Evolutionary conservation across 2,888 invertebrate species (phyloP).

Genomic region (Rhingia rostrata): DNA sequence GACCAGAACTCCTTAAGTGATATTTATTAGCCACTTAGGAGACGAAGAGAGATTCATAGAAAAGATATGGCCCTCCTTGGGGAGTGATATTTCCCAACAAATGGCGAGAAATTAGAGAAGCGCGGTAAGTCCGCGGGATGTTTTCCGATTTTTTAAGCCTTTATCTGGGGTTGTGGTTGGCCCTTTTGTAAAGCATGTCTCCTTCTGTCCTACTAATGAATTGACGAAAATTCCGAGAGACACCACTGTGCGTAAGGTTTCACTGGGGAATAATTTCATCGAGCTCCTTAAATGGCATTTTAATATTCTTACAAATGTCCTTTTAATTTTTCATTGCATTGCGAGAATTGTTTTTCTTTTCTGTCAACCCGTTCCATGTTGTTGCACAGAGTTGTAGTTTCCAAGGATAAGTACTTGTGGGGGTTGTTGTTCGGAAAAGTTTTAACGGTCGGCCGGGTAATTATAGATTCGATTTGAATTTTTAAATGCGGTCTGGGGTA

Average conservation of each 20-base stretch:
- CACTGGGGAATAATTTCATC: conserved; percentile 63
- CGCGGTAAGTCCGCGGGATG: conserved; percentile 35
- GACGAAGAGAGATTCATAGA: conserved; percentile 39
- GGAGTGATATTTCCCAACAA: conserved; percentile 45
- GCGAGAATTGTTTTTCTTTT: conserved; percentile 41
- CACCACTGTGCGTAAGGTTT: conserved; percentile 18
- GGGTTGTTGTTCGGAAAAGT: conserved; percentile 41
- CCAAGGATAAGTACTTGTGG: neutral
- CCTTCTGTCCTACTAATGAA: conserved; percentile 40
- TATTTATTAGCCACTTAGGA: conserved; percentile 67
- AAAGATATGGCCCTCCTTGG: conserved; percentile 51
- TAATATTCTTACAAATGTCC: conserved; percentile 68
- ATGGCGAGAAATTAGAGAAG: conserved; percentile 30
- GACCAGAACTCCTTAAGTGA: conserved; percentile 58
- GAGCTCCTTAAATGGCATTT: conserved; percentile 57
- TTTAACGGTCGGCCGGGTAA: conserved; percentile 54
- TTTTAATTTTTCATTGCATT: conserved; percentile 63
- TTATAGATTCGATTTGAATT: conserved; percentile 57
- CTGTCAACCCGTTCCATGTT: conserved; percentile 7
- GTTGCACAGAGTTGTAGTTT: neutral
- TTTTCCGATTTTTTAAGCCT: conserved; percentile 42
- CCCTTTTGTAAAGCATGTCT: conserved; percentile 12
- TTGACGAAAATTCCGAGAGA: conserved; percentile 35
- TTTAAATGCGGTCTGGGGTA: conserved; percentile 31
- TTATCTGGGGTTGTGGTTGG: conserved; percentile 12